Conservation (phyloP, 2,888 invertebrate genomes). For the Hydrotaea diabolus region DNA sequence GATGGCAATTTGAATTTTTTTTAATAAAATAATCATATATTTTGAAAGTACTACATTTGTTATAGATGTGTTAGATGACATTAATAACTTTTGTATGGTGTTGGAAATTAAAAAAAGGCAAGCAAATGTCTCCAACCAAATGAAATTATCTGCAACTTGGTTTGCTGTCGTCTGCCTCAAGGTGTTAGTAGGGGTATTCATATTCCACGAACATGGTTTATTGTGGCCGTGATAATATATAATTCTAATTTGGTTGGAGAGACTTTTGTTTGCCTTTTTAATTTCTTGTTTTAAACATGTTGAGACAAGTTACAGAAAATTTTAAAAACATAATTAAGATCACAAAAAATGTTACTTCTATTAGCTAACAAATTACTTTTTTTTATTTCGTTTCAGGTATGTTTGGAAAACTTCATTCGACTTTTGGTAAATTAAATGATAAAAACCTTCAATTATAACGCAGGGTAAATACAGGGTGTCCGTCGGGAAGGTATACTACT, state of each 20-base stretch:
- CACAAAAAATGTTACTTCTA: background rate
- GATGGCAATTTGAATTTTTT: background rate
- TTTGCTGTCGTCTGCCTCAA: background rate
- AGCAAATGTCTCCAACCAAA: background rate
- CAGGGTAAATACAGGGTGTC: no score
- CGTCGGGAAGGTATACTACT: no score
- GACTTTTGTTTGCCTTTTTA: no score
- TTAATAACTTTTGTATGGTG: constrained; percentile 26
- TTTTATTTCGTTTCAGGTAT: constrained; percentile 18
- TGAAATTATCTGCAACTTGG: constrained; percentile 14
- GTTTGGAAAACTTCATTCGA: background rate
- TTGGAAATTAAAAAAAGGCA: constrained; percentile 23
- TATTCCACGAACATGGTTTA: no score
- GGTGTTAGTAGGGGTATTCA: background rate
- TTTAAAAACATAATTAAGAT: no score
- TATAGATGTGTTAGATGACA: constrained; percentile 37
- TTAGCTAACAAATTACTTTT: background rate
- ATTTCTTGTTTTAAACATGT: no score
- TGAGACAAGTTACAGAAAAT: no score
- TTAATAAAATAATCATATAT: background rate
- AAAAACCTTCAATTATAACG: no score
- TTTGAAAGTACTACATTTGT: no score
- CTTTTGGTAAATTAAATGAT: no score
- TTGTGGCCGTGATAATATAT: no score
- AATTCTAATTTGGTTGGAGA: no score